A percentile compares a stretch with the other conserved stretches of the same genome.
Evolutionary conservation across 2,888 invertebrate species (phyloP).

Genomic region (Blastobasis lacticolella): DNA sequence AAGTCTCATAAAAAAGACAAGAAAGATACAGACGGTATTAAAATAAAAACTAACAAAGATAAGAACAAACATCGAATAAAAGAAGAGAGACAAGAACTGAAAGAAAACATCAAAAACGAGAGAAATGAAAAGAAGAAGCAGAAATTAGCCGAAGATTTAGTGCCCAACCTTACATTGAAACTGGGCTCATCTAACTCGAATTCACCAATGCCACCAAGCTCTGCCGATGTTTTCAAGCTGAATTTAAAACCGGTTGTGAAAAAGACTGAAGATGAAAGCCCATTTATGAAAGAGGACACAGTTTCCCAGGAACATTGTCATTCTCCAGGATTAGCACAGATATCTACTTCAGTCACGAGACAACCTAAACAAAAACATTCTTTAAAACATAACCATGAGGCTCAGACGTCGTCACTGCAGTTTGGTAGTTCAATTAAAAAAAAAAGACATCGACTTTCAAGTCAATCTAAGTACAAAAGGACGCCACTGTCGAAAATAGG

Average conservation of each 20-base stretch:
- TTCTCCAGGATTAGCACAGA: conserved; percentile 87
- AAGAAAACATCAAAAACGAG: too few relatives aligned
- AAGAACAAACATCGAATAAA: too few relatives aligned
- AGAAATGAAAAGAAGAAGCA: too few relatives aligned
- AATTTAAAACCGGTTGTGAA: conserved; percentile 82
- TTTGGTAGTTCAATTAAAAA: too few relatives aligned
- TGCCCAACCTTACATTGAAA: conserved; percentile 88
- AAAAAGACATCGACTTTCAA: too few relatives aligned
- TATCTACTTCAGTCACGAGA: conserved; percentile 86
- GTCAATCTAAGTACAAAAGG: too few relatives aligned
- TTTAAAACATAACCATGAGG: conserved; percentile 55
- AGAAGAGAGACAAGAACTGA: conserved; percentile 81
- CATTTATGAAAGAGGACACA: too few relatives aligned
- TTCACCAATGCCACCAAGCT: conserved; percentile 81
- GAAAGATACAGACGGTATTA: too few relatives aligned
- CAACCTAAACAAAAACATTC: conserved; percentile 82
- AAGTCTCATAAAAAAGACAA: too few relatives aligned
- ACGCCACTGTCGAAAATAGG: conserved; percentile 63
- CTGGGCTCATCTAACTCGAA: conserved; percentile 76
- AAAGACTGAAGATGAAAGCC: too few relatives aligned
- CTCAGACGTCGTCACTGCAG: conserved; percentile 43
- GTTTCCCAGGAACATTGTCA: conserved; percentile 76
- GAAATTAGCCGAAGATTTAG: too few relatives aligned
- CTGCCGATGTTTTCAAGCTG: conserved; percentile 80
- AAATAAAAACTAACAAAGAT: too few relatives aligned